Evolutionary conservation across 2,113 vertebrate species (phyloP).

Genomic region (Embiotoca jacksoni): DNA sequence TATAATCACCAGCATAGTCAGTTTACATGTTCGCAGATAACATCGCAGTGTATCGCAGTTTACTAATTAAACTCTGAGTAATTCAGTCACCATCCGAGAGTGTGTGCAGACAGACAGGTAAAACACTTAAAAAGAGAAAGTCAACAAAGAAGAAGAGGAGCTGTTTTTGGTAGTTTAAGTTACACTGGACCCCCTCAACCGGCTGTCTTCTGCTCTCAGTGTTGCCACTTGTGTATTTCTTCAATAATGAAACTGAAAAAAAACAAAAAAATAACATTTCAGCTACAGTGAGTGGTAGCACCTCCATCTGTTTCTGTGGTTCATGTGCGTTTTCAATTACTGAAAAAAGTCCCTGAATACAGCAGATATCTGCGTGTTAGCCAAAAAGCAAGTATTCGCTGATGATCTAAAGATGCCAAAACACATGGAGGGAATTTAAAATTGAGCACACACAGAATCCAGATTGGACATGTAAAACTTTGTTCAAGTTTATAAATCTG

Average conservation of each 20-base stretch:
- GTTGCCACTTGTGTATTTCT: too few relatives aligned
- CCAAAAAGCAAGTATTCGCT: not conserved
- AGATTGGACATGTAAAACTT: not conserved
- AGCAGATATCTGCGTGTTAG: not conserved
- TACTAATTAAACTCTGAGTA: too few relatives aligned
- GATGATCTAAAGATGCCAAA: not conserved
- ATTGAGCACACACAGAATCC: not conserved
- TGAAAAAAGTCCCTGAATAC: not conserved
- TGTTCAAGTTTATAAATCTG: not conserved
- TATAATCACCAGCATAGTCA: too few relatives aligned
- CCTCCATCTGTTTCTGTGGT: slow-evolving; percentile 9
- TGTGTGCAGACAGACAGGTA: not conserved
- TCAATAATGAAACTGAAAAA: not conserved
- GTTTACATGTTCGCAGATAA: too few relatives aligned
- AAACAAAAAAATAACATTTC: slow-evolving; percentile 17
- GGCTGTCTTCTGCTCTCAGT: too few relatives aligned
- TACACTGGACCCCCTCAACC: too few relatives aligned
- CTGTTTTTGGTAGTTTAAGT: too few relatives aligned
- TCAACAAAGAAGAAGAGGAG: too few relatives aligned
- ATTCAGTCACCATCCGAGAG: not conserved
- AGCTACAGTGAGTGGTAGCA: not conserved
- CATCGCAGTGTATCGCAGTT: too few relatives aligned
- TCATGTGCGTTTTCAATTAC: slow-evolving; percentile 21
- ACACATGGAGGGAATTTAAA: slow-evolving; percentile 26
- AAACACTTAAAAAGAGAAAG: too few relatives aligned